phyloP scores from a whole-genome alignment of 2,113 vertebrate species.

The Neodontobutis hainanensis region DNA sequence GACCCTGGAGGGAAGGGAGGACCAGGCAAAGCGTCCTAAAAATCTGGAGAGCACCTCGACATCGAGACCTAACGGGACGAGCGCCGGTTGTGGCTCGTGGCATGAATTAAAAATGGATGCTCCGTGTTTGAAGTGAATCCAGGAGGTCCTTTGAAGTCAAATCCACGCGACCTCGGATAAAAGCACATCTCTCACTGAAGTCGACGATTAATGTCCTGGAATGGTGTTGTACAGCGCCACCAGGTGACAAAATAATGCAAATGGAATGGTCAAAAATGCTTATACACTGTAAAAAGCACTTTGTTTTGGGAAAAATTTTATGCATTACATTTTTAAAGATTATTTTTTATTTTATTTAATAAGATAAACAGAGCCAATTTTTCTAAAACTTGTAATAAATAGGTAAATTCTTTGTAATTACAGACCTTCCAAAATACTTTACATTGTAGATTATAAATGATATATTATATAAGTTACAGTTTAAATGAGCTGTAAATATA shows the following conservation, averaged over 20 bases:
- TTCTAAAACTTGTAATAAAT: too few species aligned
- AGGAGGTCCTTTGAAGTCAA: slow-evolving; percentile 15
- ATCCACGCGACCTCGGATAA: slow-evolving; percentile 18
- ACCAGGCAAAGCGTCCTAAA: background rate
- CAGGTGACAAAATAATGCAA: background rate
- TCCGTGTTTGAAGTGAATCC: slow-evolving; percentile 24
- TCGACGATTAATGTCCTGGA: too few species aligned
- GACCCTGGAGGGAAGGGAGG: background rate
- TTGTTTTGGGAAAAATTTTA: too few species aligned
- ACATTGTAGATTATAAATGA: too few species aligned
- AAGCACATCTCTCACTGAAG: background rate
- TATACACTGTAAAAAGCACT: background rate
- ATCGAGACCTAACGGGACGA: too few species aligned
- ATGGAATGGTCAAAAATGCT: background rate
- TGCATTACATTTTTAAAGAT: too few species aligned
- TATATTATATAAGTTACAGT: too few species aligned
- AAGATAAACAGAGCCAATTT: too few species aligned
- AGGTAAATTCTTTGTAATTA: too few species aligned
- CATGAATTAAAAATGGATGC: slow-evolving; percentile 3
- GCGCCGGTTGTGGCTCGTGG: background rate
- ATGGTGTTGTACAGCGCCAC: background rate
- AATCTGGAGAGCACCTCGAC: background rate
- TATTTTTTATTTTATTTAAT: too few species aligned
- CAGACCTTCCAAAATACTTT: too few species aligned
- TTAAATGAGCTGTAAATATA: too few species aligned